Conservation (phyloP, 2,888 invertebrate species). For the Tetragonula carbonaria region DNA sequence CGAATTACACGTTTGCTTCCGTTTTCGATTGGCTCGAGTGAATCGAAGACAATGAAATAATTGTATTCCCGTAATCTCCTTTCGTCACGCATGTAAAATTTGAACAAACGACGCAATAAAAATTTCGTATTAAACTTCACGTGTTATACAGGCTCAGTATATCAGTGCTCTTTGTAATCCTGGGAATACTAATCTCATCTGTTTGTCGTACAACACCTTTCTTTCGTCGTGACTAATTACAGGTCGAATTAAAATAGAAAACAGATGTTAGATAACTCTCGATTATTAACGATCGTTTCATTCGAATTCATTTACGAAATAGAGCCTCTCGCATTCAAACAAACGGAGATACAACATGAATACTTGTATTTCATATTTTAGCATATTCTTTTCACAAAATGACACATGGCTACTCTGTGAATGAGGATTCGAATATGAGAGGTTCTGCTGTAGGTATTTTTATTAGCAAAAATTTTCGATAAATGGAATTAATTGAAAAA, state of each 20-base stretch:
- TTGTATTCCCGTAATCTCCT: background rate
- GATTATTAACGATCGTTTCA: background rate
- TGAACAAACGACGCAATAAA: constrained; percentile 13
- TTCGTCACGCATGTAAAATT: background rate
- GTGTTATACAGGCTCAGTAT: constrained; percentile 10
- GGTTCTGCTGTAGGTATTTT: too few species aligned
- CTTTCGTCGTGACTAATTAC: constrained; percentile 10
- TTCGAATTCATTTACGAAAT: background rate
- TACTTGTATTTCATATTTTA: too few species aligned
- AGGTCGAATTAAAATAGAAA: constrained; percentile 1
- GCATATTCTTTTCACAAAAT: too few species aligned
- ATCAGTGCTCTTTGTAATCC: constrained; percentile 21
- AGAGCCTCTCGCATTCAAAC: too few species aligned
- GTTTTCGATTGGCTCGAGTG: constrained; percentile 6
- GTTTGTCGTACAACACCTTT: constrained; percentile 13
- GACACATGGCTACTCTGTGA: too few species aligned
- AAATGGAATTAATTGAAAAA: background rate
- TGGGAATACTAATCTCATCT: constrained; percentile 20
- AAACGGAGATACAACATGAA: too few species aligned
- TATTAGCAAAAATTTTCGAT: background rate
- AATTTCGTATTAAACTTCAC: constrained; percentile 56
- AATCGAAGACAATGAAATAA: background rate
- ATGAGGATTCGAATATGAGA: too few species aligned
- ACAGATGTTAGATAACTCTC: background rate
- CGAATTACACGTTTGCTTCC: background rate